phyloP scores from a whole-genome alignment of 2,113 vertebrate genomes.

The Hipposideros armiger region DNA sequence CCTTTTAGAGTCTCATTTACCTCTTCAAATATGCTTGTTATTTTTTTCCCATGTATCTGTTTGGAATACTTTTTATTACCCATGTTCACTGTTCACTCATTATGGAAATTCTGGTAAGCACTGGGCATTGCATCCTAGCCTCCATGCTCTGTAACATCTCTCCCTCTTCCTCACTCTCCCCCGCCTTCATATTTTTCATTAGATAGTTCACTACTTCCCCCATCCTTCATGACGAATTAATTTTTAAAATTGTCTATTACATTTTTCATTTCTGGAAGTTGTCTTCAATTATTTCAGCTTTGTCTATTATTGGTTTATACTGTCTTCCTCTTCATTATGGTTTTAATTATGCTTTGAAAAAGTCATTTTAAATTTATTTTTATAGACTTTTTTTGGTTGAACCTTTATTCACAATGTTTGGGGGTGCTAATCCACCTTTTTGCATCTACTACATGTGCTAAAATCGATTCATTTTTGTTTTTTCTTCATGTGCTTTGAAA shows the following conservation, averaged over 20 bases:
- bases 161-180: not conserved
- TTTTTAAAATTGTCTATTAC: not conserved
- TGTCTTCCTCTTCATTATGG: not conserved
- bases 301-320: not conserved
- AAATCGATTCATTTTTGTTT: not conserved
- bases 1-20: not conserved
- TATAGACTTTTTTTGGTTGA: not conserved
- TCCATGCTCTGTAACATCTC: rapidly evolving
- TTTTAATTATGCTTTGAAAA: not conserved
- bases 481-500: not conserved
- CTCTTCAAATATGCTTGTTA: not conserved
- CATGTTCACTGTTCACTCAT: not conserved
- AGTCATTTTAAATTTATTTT: not conserved
- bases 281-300: not conserved
- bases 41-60: not conserved
- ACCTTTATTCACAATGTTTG: not conserved
- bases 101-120: not conserved
- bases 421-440: not conserved
- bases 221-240: not conserved
- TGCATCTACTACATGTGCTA: not conserved
- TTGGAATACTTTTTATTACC: not conserved
- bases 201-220: not conserved
- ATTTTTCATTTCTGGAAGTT: not conserved
- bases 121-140: rapidly evolving
- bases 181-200: not conserved